Percentiles rank a stretch among this genome's conserved stretches.
phyloP scores from a whole-genome alignment of 2,888 invertebrate genomes.

The Zaprionus lineosus region DNA sequence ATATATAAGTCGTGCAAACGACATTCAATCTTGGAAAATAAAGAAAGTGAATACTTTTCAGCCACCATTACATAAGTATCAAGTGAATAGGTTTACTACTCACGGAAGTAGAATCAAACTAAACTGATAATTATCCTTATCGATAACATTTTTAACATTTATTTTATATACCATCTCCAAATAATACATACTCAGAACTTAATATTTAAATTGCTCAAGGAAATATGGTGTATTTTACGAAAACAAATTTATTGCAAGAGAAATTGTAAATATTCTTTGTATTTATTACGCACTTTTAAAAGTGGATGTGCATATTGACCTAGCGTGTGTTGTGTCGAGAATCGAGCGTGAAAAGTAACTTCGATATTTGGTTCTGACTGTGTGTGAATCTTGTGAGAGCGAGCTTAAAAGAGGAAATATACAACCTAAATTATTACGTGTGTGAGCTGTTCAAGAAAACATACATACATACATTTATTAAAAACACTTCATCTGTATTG shows the following conservation, averaged over 20 bases:
- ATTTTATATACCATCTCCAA: no score
- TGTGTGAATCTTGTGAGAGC: slow-evolving; percentile 76
- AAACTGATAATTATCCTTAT: no score
- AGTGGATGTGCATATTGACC: slow-evolving; percentile 72
- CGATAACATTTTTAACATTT: no score
- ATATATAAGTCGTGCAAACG: no score
- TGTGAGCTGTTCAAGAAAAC: slow-evolving; percentile 62
- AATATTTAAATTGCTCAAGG: no score
- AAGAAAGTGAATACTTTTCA: no score
- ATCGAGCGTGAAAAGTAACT: slow-evolving; percentile 72
- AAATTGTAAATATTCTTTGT: slow-evolving; percentile 75
- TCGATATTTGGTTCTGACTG: slow-evolving; percentile 63
- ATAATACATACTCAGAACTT: no score
- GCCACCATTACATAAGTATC: no score
- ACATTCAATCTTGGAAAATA: no score
- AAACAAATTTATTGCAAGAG: slow-evolving; percentile 55
- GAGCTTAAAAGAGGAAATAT: slow-evolving; percentile 62
- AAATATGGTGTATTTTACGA: slow-evolving; percentile 59
- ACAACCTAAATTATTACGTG: slow-evolving; percentile 66
- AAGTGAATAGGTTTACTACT: no score
- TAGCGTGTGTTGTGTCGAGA: slow-evolving; percentile 70
- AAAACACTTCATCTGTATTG: slow-evolving; percentile 63
- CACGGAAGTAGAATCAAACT: no score
- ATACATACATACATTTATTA: slow-evolving; percentile 55
- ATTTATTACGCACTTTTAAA: slow-evolving; percentile 68